A percentile compares a stretch with the other conserved stretches of the same genome.
Conservation (phyloP, 2,888 invertebrate genomes). For the Megamerina dolium region DNA sequence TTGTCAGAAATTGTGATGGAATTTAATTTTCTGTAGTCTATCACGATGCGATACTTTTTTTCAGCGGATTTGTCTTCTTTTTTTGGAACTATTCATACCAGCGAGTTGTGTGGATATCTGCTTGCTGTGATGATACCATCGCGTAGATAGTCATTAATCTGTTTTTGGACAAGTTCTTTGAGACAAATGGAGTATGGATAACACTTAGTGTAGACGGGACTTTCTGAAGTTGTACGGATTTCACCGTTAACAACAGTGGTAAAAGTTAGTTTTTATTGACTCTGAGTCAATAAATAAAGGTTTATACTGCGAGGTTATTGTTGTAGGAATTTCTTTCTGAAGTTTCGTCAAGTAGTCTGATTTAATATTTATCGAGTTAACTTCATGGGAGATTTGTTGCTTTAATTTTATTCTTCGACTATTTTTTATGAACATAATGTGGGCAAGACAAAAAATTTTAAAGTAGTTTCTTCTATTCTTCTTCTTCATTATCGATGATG, state of each 20-base stretch:
- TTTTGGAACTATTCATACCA: no score
- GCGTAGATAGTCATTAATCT: neutral
- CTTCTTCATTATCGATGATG: conserved; percentile 1
- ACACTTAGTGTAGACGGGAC: neutral
- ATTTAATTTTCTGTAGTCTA: conserved; percentile 1
- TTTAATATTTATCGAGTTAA: neutral
- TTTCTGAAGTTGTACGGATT: neutral
- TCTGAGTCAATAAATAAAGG: neutral
- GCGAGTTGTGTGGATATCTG: neutral
- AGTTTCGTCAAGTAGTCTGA: neutral
- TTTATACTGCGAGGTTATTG: neutral
- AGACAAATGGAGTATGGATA: neutral
- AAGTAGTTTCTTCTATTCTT: neutral
- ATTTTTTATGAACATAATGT: neutral
- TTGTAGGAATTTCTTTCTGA: neutral
- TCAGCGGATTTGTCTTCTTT: no score
- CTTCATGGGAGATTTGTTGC: neutral
- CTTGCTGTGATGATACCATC: neutral
- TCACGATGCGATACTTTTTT: conserved; percentile 1
- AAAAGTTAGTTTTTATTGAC: neutral
- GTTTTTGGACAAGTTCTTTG: neutral
- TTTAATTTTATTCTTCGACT: neutral
- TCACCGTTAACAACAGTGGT: neutral
- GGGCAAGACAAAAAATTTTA: neutral
- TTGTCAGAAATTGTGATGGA: no score